These are phyloP conservation scores for Macrobrachium rosenbergii DNA, from an alignment of 1,140 invertebrate species.

Conservation along the genomic window DNA sequence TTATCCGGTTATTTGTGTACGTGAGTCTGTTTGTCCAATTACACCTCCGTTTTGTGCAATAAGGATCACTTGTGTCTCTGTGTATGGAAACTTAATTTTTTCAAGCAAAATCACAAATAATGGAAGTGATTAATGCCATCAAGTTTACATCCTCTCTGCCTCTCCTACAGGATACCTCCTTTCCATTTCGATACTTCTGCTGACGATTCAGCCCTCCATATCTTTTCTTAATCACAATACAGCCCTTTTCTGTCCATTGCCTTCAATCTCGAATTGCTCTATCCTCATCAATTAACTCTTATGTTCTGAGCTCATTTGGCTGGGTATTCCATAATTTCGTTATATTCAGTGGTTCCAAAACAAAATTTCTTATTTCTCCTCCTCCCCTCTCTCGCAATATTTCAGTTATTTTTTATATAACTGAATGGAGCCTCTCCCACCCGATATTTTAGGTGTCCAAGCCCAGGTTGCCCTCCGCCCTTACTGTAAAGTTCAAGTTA, in stretches of 20 bases:
- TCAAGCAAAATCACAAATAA: no score
- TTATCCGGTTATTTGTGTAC: no score
- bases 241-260: neutral
- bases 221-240: neutral
- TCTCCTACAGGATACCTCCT: neutral
- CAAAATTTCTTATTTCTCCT: neutral
- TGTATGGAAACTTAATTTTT: no score
- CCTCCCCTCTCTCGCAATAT: neutral
- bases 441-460: no score
- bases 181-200: neutral
- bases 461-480: no score
- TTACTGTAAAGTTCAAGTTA: no score
- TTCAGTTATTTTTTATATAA: neutral
- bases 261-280: neutral
- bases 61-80: no score
- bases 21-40: no score
- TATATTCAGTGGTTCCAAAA: neutral
- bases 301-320: neutral
- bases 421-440: no score
- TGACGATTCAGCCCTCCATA: neutral
- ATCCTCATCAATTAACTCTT: neutral
- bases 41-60: no score
- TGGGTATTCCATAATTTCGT: neutral
- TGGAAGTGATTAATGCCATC: neutral
- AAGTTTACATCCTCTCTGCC: neutral